Conservation (phyloP, 2,113 vertebrate species). For the Pluvianellus socialis region DNA sequence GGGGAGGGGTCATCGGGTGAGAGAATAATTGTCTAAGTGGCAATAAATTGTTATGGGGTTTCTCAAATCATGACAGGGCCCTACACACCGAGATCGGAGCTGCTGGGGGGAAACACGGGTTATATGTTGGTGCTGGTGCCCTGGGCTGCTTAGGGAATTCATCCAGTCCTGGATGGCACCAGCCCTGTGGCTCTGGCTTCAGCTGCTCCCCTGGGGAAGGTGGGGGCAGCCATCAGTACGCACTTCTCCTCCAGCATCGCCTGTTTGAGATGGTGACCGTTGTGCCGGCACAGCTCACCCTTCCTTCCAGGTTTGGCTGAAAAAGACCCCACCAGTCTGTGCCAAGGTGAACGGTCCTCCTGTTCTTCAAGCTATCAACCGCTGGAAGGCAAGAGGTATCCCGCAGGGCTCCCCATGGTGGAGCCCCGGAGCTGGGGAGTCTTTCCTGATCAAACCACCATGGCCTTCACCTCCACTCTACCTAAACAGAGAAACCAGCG, state of each 20-base stretch:
- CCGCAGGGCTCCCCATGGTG: rapidly evolving
- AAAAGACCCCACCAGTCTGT: neutral
- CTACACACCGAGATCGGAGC: neutral
- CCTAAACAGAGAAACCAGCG: neutral
- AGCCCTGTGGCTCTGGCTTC: neutral
- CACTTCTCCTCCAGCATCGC: neutral
- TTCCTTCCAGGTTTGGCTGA: neutral
- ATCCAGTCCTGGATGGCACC: neutral
- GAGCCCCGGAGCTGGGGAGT: neutral
- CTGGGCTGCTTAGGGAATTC: neutral
- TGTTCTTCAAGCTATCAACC: neutral
- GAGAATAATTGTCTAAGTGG: no score
- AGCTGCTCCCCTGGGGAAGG: neutral
- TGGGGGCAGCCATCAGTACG: rapidly evolving
- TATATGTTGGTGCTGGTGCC: neutral
- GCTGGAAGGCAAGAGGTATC: neutral
- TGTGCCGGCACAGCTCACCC: neutral
- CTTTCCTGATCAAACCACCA: neutral
- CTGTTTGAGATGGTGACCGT: rapidly evolving
- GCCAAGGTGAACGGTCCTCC: neutral
- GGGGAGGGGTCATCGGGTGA: no score
- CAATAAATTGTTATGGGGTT: no score
- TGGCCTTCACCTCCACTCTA: neutral
- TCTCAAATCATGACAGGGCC: no score
- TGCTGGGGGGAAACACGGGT: neutral